Evolutionary conservation across 53 echinoderm and acorn worm species (phyloP).

Genomic region (Echinometra lucunter): DNA sequence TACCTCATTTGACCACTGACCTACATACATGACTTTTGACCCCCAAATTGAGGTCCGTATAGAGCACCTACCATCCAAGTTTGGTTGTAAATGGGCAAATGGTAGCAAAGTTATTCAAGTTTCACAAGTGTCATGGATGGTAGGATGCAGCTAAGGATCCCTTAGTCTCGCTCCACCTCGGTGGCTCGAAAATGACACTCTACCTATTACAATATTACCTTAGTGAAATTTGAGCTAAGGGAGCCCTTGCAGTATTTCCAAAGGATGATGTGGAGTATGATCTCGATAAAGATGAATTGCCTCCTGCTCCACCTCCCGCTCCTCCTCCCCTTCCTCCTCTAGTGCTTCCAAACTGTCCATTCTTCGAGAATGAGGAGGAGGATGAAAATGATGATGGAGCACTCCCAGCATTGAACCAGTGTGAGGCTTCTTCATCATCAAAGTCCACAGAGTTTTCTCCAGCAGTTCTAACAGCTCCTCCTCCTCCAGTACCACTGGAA

Average conservation of each 20-base stretch:
- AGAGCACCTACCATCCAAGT: no score
- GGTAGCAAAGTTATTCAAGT: no score
- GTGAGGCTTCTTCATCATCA: slow-evolving; percentile 62
- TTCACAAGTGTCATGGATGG: no score
- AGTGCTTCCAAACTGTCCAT: slow-evolving; percentile 41
- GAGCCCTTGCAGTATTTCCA: slow-evolving; percentile 24
- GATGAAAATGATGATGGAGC: neutral
- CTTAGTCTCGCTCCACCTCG: no score
- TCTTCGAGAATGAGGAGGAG: slow-evolving; percentile 5
- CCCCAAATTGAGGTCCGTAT: no score
- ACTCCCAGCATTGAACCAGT: slow-evolving; percentile 50
- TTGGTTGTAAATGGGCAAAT: no score
- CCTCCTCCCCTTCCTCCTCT: slow-evolving; percentile 47
- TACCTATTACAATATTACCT: slow-evolving; percentile 50
- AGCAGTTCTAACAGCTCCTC: slow-evolving; percentile 60
- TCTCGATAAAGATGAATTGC: slow-evolving; percentile 8
- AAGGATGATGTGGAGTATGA: slow-evolving; percentile 56
- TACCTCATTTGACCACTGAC: no score
- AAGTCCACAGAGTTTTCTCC: slow-evolving; percentile 46
- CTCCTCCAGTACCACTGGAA: slow-evolving; percentile 15
- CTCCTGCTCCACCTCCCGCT: slow-evolving; percentile 65
- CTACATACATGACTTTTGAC: no score
- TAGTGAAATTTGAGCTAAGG: slow-evolving; percentile 29
- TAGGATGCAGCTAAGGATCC: no score
- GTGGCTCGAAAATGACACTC: no score